Evolutionary conservation across 2,888 invertebrate species (phyloP), one percentile per base, ranked within the genome.

Genomic region (Anorthoa munda): DNA sequence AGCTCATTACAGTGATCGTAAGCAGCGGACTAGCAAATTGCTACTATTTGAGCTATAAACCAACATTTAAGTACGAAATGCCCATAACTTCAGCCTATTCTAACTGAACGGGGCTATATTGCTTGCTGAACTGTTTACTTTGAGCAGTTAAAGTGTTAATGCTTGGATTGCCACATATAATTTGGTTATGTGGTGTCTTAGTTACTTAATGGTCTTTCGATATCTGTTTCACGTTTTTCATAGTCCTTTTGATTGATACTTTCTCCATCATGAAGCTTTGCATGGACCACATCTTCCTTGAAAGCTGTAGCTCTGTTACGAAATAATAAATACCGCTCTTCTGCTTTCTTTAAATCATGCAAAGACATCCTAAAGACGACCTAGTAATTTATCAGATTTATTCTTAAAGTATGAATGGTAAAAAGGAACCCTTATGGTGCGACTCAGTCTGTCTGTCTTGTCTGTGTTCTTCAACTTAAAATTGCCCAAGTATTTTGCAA

Each of bases 11-110:
- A 69, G 59, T 50, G 68, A 53, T 75, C 72, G 83, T 77, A 86
- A 86, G 76, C 81, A 86, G 71, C 48, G 75, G 81, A 78, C 86
- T 81, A 84, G 82, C 59, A 84, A 86, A 84, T 86, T 84, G 83
- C 64, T 78, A 73, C 66, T 80, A 84, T 74, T 84, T 23, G 15
- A 69, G 58, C 85, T 58, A 86, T 86, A 83, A 86, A 82, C 55
- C 51, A 64, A 56, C 55, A 72, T 79, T 83, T 82, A 83, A 83
- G 65, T 71, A 68, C 70, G n/a, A 53, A 58, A 64, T 56, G 70
- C 71, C 67, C 48, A 58, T 83, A 72, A 69, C 69, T 51, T 26
- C 39, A n/a, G 64, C 66, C 76, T 48, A 70, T 75, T 59, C 75
- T 69, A 51, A 63, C 72, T 66, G 60, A 77, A 69, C 60, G 51